Percentiles rank a stretch among this genome's conserved stretches.
Evolutionary conservation across 2,113 vertebrate genomes (phyloP).

Genomic region (Morone saxatilis): DNA sequence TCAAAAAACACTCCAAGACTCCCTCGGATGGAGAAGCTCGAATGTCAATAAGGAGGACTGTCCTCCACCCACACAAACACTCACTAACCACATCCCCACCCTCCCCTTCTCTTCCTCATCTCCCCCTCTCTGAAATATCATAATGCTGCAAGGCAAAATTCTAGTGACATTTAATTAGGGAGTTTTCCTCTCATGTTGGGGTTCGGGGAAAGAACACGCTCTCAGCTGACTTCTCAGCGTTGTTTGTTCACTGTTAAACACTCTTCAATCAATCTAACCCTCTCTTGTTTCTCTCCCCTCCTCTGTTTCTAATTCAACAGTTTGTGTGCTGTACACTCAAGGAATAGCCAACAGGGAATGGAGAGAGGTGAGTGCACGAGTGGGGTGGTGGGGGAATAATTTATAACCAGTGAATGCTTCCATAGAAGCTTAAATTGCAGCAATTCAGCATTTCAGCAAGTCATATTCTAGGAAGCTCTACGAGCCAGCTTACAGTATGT

Average conservation of each 20-base stretch:
- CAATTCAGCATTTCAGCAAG: conserved; percentile 8
- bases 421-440: not conserved
- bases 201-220: conserved; percentile 43
- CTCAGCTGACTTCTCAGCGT: conserved; percentile 25
- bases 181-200: conserved; percentile 57
- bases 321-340: conserved; percentile 94
- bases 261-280: conserved; percentile 48
- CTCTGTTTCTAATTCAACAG: conserved; percentile 66
- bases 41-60: conserved; percentile 59
- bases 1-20: conserved; percentile 51
- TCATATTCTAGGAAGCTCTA: not conserved
- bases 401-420: conserved; percentile 1
- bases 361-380: conserved; percentile 92
- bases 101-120: not conserved
- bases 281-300: conserved; percentile 9
- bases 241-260: conserved; percentile 54
- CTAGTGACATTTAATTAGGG: conserved; percentile 77
- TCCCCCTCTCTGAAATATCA: conserved; percentile 66
- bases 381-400: not conserved
- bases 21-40: conserved; percentile 28
- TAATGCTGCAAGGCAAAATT: conserved; percentile 67
- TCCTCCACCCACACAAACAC: conserved; percentile 42
- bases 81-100: not conserved
- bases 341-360: conserved; percentile 95
- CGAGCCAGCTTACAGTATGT: not conserved